Percentiles rank a stretch among this genome's conserved stretches.
phyloP scores from a whole-genome alignment of 1,140 invertebrate species.

The Penaeus vannamei region DNA sequence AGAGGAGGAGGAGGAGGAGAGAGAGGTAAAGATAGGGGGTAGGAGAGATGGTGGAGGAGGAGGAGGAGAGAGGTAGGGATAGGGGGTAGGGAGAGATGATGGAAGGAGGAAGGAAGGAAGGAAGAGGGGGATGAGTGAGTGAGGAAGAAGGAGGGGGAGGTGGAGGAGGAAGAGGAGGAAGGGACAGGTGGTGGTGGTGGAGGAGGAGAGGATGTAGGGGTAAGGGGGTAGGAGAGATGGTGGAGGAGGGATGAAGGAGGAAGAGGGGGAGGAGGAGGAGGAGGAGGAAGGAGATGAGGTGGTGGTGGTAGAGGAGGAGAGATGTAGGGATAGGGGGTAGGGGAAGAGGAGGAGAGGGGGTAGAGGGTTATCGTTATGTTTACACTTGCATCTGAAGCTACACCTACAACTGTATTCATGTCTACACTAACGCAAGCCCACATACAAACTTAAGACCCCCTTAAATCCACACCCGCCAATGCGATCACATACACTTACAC shows the following conservation, averaged over 20 bases:
- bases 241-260: neutral
- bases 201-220: neutral
- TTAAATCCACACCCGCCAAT: no score
- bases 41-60: neutral
- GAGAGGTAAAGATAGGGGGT: neutral
- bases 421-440: no score
- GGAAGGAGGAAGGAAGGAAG: neutral
- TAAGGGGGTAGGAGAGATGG: neutral
- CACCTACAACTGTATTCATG: no score
- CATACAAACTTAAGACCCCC: no score
- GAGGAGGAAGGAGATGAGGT: neutral
- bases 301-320: neutral
- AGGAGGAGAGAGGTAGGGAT: neutral
- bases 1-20: no score
- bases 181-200: neutral
- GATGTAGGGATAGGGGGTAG: neutral
- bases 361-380: neutral
- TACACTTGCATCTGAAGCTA: no score
- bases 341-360: neutral
- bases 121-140: neutral
- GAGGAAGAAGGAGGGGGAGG: neutral
- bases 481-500: no score
- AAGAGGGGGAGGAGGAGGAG: neutral
- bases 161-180: neutral
- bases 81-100: neutral